Evolutionary conservation across 2,888 invertebrate genomes (phyloP).

Genomic region (Rhabditoides inermis): DNA sequence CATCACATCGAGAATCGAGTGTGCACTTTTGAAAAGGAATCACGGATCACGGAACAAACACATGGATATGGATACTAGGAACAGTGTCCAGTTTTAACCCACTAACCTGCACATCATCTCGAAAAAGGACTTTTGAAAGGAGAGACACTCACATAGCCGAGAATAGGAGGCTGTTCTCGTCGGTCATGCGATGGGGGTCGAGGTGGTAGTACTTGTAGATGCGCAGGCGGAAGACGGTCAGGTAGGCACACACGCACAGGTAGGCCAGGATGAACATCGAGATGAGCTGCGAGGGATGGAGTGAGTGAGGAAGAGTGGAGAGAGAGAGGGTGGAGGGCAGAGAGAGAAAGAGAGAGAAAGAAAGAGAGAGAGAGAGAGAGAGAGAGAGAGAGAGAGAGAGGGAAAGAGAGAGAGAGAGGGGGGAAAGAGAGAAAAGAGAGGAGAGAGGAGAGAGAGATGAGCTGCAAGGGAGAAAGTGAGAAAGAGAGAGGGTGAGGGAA

Average conservation of each 20-base stretch:
- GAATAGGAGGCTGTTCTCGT: constrained; percentile 95
- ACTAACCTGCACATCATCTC: too few species aligned
- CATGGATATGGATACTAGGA: not conserved
- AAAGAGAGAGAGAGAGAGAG: constrained; percentile 2
- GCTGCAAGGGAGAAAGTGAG: not conserved
- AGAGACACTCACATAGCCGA: constrained; percentile 72
- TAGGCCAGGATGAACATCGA: constrained; percentile 85
- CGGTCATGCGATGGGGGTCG: constrained; percentile 93
- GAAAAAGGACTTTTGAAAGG: too few species aligned
- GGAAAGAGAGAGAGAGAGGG: too few species aligned
- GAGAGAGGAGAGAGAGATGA: constrained; percentile 4
- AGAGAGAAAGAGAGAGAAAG: constrained; percentile 10
- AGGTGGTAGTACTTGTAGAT: constrained; percentile 91
- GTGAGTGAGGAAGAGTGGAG: too few species aligned
- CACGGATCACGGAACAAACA: too few species aligned
- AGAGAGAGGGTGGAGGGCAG: too few species aligned
- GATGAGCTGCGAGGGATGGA: too few species aligned
- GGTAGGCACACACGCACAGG: constrained; percentile 93
- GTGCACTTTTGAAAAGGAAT: too few species aligned
- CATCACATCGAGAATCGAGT: too few species aligned
- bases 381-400: constrained; percentile 5
- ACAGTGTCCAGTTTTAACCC: not conserved
- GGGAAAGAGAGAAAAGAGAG: constrained; percentile 7
- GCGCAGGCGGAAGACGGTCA: constrained; percentile 88
- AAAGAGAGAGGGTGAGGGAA: not conserved